Conservation (phyloP, 2,797 vertebrate genomes). For the Rousettus madagascariensis region DNA sequence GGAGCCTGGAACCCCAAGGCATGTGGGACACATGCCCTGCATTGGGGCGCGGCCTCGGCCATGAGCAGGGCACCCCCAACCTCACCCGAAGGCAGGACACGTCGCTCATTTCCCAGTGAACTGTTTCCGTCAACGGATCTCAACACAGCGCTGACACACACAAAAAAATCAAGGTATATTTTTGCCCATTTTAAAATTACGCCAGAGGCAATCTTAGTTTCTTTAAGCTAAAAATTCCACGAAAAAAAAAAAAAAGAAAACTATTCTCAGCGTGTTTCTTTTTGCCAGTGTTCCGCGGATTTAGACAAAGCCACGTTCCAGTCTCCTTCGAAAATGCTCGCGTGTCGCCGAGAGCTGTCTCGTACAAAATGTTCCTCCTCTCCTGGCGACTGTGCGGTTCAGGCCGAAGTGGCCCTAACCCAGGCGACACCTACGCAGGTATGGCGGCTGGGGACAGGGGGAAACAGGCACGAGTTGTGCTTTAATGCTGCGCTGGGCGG, state of each 20-base stretch:
- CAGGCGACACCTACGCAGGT: fast-evolving
- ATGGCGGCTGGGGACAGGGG: fast-evolving
- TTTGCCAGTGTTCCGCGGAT: not conserved
- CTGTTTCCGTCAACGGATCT: not conserved
- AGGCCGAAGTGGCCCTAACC: fast-evolving
- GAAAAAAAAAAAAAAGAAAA: not conserved
- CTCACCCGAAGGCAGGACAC: fast-evolving
- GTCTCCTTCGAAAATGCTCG: not conserved
- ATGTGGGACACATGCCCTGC: fast-evolving
- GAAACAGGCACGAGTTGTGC: fast-evolving
- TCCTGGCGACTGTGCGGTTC: not conserved
- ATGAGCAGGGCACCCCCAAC: fast-evolving
- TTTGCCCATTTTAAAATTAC: not conserved
- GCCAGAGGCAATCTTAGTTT: not conserved
- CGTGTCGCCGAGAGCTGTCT: not conserved
- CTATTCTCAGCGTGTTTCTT: not conserved
- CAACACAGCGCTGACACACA: not conserved
- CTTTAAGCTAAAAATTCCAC: not conserved
- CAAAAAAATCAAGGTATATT: not conserved
- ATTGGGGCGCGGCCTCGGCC: fast-evolving
- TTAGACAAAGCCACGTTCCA: not conserved
- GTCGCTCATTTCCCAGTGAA: too few species aligned
- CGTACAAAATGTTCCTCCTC: not conserved
- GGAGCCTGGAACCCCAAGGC: too few species aligned
- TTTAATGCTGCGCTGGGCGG: fast-evolving